A percentile compares a stretch with the other conserved stretches of the same genome.
phyloP scores from a whole-genome alignment of 2,113 vertebrate species.

The Mustela lutreola region DNA sequence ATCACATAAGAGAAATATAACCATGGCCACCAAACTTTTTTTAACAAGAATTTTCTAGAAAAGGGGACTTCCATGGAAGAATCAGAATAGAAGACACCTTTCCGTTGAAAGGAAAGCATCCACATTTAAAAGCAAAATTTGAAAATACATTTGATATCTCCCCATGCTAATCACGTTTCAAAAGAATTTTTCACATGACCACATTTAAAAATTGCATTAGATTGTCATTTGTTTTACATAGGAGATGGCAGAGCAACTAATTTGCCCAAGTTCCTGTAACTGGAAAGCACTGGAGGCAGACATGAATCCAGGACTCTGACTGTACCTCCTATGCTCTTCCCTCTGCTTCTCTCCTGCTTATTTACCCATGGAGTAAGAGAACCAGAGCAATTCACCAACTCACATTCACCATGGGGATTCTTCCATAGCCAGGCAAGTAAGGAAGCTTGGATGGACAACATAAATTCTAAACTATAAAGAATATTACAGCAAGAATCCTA shows the following conservation, averaged over 20 bases:
- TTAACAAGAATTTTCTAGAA: neutral
- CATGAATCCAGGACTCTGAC: neutral
- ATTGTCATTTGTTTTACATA: neutral
- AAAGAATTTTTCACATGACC: neutral
- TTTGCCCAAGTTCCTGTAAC: neutral
- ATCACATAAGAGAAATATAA: neutral
- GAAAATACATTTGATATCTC: neutral
- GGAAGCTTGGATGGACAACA: neutral
- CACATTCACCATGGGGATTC: neutral
- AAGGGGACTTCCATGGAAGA: neutral
- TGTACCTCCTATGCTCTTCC: neutral
- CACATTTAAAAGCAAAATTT: slow-evolving; percentile 11
- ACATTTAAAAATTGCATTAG: neutral
- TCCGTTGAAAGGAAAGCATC: neutral
- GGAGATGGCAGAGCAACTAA: neutral
- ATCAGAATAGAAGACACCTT: neutral
- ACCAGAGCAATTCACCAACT: neutral
- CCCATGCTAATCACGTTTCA: neutral
- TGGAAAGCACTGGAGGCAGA: neutral
- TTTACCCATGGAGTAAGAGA: neutral
- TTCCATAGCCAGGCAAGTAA: neutral
- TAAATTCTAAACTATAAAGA: neutral
- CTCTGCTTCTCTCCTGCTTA: neutral
- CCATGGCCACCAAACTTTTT: neutral
- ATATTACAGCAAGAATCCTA: too few relatives aligned